Evolutionary conservation across 2,113 vertebrate species (phyloP).

Genomic region (Rhegmatorhina hoffmannsi): DNA sequence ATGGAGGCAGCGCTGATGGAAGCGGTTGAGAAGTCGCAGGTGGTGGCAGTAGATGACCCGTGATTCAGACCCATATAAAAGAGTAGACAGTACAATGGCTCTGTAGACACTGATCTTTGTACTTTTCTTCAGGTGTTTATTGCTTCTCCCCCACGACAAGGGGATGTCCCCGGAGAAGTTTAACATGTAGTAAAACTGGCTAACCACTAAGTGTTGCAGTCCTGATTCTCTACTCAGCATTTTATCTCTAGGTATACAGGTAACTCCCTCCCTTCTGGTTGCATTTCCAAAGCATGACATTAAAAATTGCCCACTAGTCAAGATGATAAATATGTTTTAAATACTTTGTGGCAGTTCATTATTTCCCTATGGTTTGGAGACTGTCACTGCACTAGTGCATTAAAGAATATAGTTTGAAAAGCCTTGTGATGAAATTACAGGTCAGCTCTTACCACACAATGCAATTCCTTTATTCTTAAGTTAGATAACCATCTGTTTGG

Average conservation of each 20-base stretch:
- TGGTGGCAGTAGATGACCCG: too few relatives aligned
- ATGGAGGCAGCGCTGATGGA: too few relatives aligned
- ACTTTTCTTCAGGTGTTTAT: too few relatives aligned
- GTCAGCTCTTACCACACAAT: conserved; percentile 14
- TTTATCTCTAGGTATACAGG: background rate
- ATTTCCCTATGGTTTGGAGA: conserved; percentile 1
- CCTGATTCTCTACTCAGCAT: background rate
- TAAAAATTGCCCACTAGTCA: background rate
- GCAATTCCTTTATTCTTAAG: conserved; percentile 36
- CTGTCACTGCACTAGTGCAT: background rate
- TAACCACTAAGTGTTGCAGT: background rate
- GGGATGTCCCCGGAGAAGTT: background rate
- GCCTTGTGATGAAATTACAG: conserved; percentile 12
- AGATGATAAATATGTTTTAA: background rate
- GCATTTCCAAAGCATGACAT: background rate
- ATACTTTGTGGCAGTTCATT: background rate
- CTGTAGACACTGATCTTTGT: too few relatives aligned
- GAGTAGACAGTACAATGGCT: too few relatives aligned
- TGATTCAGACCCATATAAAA: too few relatives aligned
- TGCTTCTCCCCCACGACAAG: too few relatives aligned
- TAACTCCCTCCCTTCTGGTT: background rate
- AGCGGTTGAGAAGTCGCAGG: too few relatives aligned
- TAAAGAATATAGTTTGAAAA: conserved; percentile 26
- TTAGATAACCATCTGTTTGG: conserved; percentile 43
- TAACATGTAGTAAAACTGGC: background rate